phyloP scores from a whole-genome alignment of 2,888 invertebrate genomes.

The Drosophila neonasuta region DNA sequence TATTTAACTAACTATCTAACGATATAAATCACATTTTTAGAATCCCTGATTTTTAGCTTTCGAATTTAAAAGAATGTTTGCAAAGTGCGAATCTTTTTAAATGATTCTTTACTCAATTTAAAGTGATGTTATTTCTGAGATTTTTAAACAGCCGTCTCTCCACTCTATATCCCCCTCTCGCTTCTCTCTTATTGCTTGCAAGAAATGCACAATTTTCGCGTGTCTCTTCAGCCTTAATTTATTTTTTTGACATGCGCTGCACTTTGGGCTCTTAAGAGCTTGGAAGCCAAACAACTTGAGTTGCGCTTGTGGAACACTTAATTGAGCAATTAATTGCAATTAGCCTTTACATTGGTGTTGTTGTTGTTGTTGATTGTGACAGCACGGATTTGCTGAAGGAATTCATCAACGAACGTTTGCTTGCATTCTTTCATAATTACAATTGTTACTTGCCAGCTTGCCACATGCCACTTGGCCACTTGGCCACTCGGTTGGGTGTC shows the following conservation, averaged over 20 bases:
- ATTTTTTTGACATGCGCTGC: constrained; percentile 28
- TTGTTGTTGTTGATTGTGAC: constrained; percentile 35
- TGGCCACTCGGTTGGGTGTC: constrained; percentile 6
- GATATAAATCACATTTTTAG: too few species aligned
- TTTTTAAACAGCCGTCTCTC: too few species aligned
- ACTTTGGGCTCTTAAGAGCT: constrained; percentile 12
- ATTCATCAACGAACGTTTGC: constrained; percentile 10
- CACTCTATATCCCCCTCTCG: background rate
- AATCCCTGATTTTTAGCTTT: too few species aligned
- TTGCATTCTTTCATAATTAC: constrained; percentile 26
- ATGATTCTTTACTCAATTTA: too few species aligned
- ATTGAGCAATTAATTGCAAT: constrained; percentile 69
- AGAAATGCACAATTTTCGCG: constrained; percentile 46
- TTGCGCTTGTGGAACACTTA: constrained; percentile 35
- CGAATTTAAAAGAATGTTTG: too few species aligned
- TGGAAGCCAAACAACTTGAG: constrained; percentile 17
- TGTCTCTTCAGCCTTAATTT: background rate
- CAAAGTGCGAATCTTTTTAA: too few species aligned
- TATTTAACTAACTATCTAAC: too few species aligned
- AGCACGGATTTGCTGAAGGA: constrained; percentile 10
- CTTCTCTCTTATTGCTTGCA: background rate
- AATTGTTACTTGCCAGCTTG: constrained; percentile 14
- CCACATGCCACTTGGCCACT: constrained; percentile 4
- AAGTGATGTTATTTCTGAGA: too few species aligned
- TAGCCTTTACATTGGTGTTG: constrained; percentile 38